Evolutionary conservation across 2,888 invertebrate genomes (phyloP), one percentile per base, ranked within the genome.

Genomic region (Amblyjoppa fuscipennis): DNA sequence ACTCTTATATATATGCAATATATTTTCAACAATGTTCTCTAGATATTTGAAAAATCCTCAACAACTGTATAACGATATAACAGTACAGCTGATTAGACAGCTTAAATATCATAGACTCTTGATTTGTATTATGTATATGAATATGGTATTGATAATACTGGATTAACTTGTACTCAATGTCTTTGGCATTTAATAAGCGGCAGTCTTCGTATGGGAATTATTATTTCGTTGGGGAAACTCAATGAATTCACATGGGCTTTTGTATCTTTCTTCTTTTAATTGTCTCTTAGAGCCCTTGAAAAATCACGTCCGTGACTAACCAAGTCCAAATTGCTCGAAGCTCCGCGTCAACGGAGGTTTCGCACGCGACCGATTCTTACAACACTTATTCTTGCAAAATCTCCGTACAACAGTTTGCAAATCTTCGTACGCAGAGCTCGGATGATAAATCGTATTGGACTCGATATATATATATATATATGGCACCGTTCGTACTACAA

Each of bases 171-270:
- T 88, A 88, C 87, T 87, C 78, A 74, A 76, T 76, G 73, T 75
- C 87, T 90, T 91, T 91, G 90, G 90, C 90, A 91, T 88, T 74
- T 77, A 28, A 69, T 51, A 34, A 45, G 34, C 20, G 53, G 69
- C 68, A 77, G 74, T 84, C 61, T 31, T 70, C 6, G 45, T 74
- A 16, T 51, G 45, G 16, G n/a, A 68, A 69, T 56, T 61, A 75
- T 64, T 70, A n/a, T 73, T 69, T 74, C 25, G 41, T 59, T 59
- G 9, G 70, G 41, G 45, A 56, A 70, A 61, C 41, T 51, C 56
- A 41, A 49, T 76, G 28, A 53, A 49, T 71, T 49, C 20, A 38
- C 38, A 64, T 11, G 59, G 45, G 31, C 7, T 49, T 16, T 41
- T 9, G 41, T 56, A 9, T 56, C 3, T 11, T 7, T 56, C 9